Conservation (phyloP, 2,888 invertebrate species). For the Drosophila testacea region DNA sequence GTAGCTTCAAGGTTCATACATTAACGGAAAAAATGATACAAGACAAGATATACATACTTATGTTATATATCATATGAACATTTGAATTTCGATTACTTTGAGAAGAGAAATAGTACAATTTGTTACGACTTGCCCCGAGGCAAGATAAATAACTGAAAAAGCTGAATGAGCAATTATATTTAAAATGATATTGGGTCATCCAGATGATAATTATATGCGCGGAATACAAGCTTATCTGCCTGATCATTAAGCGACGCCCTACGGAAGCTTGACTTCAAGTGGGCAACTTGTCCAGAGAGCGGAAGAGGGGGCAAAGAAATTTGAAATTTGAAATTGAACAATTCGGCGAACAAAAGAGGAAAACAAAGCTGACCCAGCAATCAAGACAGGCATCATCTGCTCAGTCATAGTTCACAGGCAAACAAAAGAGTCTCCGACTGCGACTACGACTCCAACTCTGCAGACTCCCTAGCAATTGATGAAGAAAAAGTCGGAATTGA, state of each 20-base stretch:
- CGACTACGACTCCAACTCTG: not conserved
- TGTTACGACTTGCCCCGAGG: slow-evolving; percentile 29
- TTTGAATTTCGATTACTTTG: slow-evolving; percentile 48
- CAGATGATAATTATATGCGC: slow-evolving; percentile 64
- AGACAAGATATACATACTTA: not conserved
- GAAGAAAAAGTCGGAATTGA: slow-evolving; percentile 59
- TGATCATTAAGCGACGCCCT: slow-evolving; percentile 63
- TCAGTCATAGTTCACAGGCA: slow-evolving; percentile 77
- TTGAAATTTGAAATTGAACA: slow-evolving; percentile 58
- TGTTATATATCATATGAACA: slow-evolving; percentile 2
- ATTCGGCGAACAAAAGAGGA: slow-evolving; percentile 45
- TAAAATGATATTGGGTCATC: slow-evolving; percentile 69
- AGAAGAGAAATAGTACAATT: slow-evolving; percentile 51
- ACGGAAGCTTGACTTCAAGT: slow-evolving; percentile 60
- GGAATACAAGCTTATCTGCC: slow-evolving; percentile 39
- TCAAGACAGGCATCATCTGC: slow-evolving; percentile 51
- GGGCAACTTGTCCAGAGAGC: slow-evolving; percentile 41
- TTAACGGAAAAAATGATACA: slow-evolving; percentile 11
- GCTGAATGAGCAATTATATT: slow-evolving; percentile 29
- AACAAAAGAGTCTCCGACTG: slow-evolving; percentile 20
- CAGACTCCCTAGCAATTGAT: slow-evolving; percentile 12
- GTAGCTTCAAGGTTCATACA: slow-evolving; percentile 55
- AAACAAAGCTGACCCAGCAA: slow-evolving; percentile 38
- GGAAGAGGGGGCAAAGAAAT: slow-evolving; percentile 1
- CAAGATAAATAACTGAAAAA: slow-evolving; percentile 15